Percentiles rank a stretch among this genome's conserved stretches.
phyloP scores from a whole-genome alignment of 2,797 vertebrate genomes.

The Ctenochaetus hawaiiensis region DNA sequence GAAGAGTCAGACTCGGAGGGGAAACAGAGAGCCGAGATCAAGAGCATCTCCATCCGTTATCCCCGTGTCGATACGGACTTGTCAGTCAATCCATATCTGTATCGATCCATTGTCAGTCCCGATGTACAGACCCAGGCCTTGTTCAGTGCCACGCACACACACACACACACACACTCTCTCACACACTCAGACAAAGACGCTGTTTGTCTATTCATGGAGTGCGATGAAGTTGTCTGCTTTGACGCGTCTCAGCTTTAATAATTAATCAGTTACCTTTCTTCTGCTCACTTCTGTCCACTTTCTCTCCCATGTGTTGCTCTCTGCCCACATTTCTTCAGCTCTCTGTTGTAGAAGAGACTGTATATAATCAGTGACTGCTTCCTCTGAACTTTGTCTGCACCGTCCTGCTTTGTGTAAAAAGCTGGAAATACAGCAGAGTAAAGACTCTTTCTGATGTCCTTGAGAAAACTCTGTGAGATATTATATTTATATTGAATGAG shows the following conservation, averaged over 20 bases:
- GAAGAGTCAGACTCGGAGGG: slow-evolving; percentile 34
- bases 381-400: slow-evolving; percentile 18
- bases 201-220: slow-evolving; percentile 38
- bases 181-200: background rate
- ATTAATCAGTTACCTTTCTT: slow-evolving; percentile 49
- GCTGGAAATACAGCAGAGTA: slow-evolving; percentile 10
- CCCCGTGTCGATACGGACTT: slow-evolving; percentile 41
- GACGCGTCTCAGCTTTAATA: slow-evolving; percentile 44
- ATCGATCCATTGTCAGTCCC: slow-evolving; percentile 60
- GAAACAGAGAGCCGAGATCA: slow-evolving; percentile 23
- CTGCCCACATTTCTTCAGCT: background rate
- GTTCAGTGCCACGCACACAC: slow-evolving; percentile 21
- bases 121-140: background rate
- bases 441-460: slow-evolving; percentile 11
- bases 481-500: slow-evolving; percentile 33
- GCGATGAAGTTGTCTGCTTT: slow-evolving; percentile 38
- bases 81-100: slow-evolving; percentile 62
- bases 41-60: slow-evolving; percentile 45
- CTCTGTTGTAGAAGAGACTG: background rate
- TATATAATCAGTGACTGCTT: background rate
- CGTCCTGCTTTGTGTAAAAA: slow-evolving; percentile 9
- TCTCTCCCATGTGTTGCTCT: slow-evolving; percentile 9
- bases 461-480: slow-evolving; percentile 3
- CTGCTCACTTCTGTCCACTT: slow-evolving; percentile 9
- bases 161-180: slow-evolving; percentile 5